Base-by-base conservation (phyloP, 2,888 invertebrate species). In the Rhingia rostrata region DNA sequence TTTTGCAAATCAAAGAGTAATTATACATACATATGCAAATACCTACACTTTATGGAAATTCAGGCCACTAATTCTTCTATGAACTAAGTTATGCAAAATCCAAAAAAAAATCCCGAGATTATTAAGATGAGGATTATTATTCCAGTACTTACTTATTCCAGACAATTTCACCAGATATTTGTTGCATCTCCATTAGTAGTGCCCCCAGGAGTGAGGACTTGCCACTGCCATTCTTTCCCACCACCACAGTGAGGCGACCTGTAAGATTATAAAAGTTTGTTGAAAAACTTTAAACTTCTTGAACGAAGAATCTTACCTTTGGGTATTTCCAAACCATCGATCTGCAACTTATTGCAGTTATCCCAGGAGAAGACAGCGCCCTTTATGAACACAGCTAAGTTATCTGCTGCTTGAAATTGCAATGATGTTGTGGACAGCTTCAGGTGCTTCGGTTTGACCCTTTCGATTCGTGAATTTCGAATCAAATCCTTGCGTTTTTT, bases 151-250 rank as follows among this genome's bases (percentile, higher is more conserved):
- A 95, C 95, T 93, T 93, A 86, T 93, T 93, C 93, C 95, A 94
- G 83, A 91, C 92, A 70, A 96, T 92, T 80, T 93, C 93, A 14
- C 96, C 96, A 66, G 92, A 92, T 43, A 94, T 91, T 61, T 93
- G 92, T 63, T 94, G 93, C 94, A 96, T 96, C 91, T 97, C 97
- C 69, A 96, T 96, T 4, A 97, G 92, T 47, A 96, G 90, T 0
- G 96, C 96, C 10, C 94, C 94, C 0, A 97, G 90, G 51, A 97
- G 91, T 3, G 96, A 96, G 0, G 95, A 94, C 90, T 97, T 97
- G 3, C 97, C 97, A 79, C 95, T 94, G 6, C 96, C 96, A 63
- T 95, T 96, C 86, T 94, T 93, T 0, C 97, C 97, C 30, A 97
- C 95, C 4, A 97, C 93, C 88, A 95, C 93, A 10, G 95, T 95